These are phyloP conservation scores for Emydura subglobosa DNA, from an alignment of 2,113 vertebrate species.

Conservation along the genomic window DNA sequence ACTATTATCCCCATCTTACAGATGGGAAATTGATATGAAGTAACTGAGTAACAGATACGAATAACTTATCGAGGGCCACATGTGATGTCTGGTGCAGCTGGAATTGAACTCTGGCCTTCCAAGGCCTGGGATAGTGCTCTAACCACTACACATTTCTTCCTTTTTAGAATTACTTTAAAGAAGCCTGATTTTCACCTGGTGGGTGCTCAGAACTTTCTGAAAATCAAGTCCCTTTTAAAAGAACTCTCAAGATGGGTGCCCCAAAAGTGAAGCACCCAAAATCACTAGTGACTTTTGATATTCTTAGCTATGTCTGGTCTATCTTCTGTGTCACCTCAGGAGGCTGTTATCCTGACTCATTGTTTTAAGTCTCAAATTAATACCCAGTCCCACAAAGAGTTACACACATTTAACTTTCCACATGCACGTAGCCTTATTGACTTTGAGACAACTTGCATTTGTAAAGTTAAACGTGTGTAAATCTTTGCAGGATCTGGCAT, in stretches of 20 bases:
- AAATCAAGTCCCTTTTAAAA: background rate
- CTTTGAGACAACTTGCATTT: background rate
- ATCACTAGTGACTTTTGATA: background rate
- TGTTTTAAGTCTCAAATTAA: background rate
- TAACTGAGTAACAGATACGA: too few relatives aligned
- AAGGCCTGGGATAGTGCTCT: fast-evolving
- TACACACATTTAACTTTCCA: background rate
- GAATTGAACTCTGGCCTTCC: background rate
- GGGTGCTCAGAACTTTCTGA: background rate
- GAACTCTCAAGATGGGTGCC: background rate
- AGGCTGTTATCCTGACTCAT: background rate
- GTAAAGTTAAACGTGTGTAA: background rate
- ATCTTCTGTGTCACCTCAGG: background rate
- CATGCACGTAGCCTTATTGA: background rate
- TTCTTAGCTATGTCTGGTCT: background rate
- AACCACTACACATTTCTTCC: background rate
- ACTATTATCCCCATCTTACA: background rate
- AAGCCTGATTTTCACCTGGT: background rate
- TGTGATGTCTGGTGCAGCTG: background rate
- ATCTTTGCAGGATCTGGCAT: background rate
- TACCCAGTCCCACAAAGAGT: background rate
- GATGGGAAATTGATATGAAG: background rate
- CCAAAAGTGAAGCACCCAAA: background rate
- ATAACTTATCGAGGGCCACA: background rate
- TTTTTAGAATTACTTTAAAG: background rate